Percentiles rank a stretch among this genome's conserved stretches.
phyloP scores from a whole-genome alignment of 2,888 invertebrate species.

The Tethea ocularis region DNA sequence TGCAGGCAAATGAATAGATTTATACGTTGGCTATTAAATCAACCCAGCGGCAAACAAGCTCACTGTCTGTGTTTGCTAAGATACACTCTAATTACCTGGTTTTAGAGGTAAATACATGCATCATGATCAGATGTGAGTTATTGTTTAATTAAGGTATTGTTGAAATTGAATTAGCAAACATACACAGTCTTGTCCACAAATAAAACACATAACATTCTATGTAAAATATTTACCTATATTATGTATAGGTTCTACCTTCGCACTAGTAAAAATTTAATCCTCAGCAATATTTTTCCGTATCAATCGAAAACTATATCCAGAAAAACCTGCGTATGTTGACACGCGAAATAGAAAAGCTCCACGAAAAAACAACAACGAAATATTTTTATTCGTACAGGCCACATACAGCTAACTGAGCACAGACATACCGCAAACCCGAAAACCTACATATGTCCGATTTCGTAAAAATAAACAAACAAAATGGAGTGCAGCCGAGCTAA shows the following conservation, averaged over 20 bases:
- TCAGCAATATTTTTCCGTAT: slow-evolving; percentile 8
- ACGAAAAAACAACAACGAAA: slow-evolving; percentile 43
- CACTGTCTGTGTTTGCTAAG: slow-evolving; percentile 53
- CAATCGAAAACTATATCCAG: slow-evolving; percentile 7
- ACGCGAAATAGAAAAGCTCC: slow-evolving; percentile 57
- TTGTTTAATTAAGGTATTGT: background rate
- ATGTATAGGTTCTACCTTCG: background rate
- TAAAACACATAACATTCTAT: background rate
- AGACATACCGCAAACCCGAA: slow-evolving; percentile 76
- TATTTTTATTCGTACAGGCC: slow-evolving; percentile 58
- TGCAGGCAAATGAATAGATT: slow-evolving; percentile 60
- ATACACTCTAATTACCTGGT: slow-evolving; percentile 28
- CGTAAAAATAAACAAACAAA: slow-evolving; percentile 69
- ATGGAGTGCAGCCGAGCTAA: slow-evolving; percentile 62
- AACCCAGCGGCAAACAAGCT: slow-evolving; percentile 44
- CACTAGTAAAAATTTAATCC: background rate
- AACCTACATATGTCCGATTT: slow-evolving; percentile 76
- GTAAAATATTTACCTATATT: background rate
- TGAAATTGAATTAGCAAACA: background rate
- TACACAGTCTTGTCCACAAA: no score
- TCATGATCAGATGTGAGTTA: background rate
- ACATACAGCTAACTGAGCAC: slow-evolving; percentile 63
- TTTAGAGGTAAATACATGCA: slow-evolving; percentile 12
- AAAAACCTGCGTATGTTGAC: slow-evolving; percentile 42
- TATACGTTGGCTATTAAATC: slow-evolving; percentile 60